A percentile compares a stretch with the other conserved stretches of the same genome.
phyloP scores from a whole-genome alignment of 2,888 invertebrate species.

The Atethmia centrago region DNA sequence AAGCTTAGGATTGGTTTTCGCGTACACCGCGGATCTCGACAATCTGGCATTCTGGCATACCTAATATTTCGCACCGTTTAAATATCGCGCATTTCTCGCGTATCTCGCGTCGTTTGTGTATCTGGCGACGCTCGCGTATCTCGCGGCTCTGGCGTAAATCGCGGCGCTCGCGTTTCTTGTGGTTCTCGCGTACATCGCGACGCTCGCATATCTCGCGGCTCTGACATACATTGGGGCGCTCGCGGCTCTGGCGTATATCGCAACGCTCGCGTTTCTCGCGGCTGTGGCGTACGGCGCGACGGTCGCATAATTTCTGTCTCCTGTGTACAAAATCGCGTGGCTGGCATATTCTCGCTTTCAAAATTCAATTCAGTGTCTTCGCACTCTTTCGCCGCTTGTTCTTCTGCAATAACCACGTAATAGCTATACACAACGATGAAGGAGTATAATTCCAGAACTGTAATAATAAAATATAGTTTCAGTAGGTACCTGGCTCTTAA shows the following conservation, averaged over 20 bases:
- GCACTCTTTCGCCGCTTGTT: background rate
- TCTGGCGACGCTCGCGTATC: background rate
- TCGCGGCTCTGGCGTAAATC: background rate
- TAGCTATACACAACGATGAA: conserved; percentile 76
- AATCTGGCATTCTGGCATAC: no score
- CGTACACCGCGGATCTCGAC: background rate
- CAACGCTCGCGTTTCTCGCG: background rate
- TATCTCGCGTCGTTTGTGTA: no score
- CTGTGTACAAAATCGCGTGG: background rate
- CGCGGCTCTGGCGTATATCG: background rate
- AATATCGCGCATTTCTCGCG: background rate
- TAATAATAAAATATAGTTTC: conserved; percentile 39
- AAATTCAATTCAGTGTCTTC: background rate
- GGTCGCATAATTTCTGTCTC: background rate
- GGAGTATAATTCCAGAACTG: conserved; percentile 76
- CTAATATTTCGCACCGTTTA: background rate
- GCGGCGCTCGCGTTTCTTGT: background rate
- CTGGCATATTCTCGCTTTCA: background rate
- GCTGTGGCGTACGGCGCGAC: background rate
- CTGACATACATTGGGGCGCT: background rate
- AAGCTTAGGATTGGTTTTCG: background rate
- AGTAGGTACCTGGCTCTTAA: background rate
- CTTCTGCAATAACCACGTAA: conserved; percentile 62
- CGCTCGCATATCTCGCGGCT: background rate
- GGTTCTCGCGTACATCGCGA: background rate